Conservation (phyloP, 2,113 vertebrate species). For the Prunella himalayana region DNA sequence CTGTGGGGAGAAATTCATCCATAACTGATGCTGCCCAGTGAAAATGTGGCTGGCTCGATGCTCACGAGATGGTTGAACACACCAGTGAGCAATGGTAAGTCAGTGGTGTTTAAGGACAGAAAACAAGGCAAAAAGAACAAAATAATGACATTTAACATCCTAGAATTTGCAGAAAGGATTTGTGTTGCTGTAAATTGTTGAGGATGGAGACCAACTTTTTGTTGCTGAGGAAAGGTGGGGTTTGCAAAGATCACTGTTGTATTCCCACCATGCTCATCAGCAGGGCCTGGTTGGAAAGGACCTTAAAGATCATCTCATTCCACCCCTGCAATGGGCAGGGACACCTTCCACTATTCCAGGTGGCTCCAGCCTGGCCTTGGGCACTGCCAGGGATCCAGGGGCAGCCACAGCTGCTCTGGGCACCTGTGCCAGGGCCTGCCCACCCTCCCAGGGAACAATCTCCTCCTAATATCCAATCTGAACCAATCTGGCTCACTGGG, state of each 20-base stretch:
- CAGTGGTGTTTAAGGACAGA: not conserved
- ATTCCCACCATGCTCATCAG: not conserved
- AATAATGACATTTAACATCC: not conserved
- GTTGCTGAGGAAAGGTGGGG: not conserved
- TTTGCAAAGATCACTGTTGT: not conserved
- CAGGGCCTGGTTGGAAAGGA: not conserved
- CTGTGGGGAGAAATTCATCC: not conserved
- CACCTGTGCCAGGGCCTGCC: not conserved
- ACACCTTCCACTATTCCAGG: not conserved
- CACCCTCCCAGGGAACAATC: not conserved
- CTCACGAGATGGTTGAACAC: not conserved
- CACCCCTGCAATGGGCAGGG: not conserved
- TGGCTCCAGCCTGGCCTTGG: rapidly evolving
- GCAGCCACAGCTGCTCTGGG: not conserved
- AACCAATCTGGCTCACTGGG: not conserved
- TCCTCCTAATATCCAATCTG: not conserved
- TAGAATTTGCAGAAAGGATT: not conserved
- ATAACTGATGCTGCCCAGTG: not conserved
- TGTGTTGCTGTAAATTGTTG: not conserved
- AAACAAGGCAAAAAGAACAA: not conserved
- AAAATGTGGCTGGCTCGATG: not conserved
- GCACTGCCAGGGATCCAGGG: not conserved
- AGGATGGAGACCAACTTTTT: not conserved
- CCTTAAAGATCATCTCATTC: not conserved
- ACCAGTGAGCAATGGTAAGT: not conserved